Evolutionary conservation across 1,140 invertebrate species (phyloP).

Genomic region (Caenorhabditis inopinata): DNA sequence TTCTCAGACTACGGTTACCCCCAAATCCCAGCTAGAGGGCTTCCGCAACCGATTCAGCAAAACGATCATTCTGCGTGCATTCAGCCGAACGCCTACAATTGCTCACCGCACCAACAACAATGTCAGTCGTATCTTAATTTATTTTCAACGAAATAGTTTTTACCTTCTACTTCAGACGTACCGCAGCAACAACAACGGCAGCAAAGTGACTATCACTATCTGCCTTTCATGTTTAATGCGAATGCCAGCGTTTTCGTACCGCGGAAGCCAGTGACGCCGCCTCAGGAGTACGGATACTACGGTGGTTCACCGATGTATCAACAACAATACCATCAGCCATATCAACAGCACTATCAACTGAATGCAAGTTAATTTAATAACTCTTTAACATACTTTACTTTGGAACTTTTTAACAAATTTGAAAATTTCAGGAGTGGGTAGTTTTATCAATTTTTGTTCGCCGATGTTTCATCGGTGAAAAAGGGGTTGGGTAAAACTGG

Average conservation of each 20-base stretch:
- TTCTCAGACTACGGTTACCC: neutral
- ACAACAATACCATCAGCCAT: neutral
- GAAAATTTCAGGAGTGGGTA: too few relatives aligned
- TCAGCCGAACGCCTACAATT: too few relatives aligned
- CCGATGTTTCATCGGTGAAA: too few relatives aligned
- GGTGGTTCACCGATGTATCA: neutral
- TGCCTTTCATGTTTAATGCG: neutral
- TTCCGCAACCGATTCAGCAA: neutral
- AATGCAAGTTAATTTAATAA: neutral
- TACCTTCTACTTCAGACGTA: neutral
- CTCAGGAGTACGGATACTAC: neutral
- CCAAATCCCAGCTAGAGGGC: neutral
- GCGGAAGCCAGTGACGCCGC: neutral
- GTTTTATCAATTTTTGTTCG: too few relatives aligned
- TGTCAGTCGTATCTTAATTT: too few relatives aligned
- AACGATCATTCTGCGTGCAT: neutral
- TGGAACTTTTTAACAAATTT: too few relatives aligned
- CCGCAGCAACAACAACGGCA: neutral
- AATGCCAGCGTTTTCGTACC: conserved; percentile 19
- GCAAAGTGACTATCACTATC: neutral
- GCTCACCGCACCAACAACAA: too few relatives aligned
- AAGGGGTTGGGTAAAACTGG: too few relatives aligned
- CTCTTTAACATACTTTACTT: too few relatives aligned
- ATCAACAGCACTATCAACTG: neutral
- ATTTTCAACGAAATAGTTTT: neutral